These are phyloP conservation scores for Magallana ariakensis DNA, from an alignment of 1,140 invertebrate genomes.

Conservation along the genomic window DNA sequence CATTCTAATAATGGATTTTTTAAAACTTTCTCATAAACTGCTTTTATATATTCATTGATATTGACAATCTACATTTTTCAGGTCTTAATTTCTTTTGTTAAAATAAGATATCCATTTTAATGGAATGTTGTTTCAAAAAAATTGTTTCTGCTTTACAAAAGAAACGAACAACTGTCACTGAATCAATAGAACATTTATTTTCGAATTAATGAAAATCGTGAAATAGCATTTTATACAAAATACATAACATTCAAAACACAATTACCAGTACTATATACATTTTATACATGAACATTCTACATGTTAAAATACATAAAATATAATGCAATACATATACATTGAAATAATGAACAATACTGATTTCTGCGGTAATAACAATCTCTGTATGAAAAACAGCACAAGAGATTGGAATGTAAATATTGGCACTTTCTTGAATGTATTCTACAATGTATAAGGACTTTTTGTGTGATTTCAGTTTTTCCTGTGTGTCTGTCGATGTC, in stretches of 20 bases:
- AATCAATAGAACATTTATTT: not conserved
- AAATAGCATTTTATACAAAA: not conserved
- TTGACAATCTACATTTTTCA: too few species aligned
- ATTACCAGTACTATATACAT: too few species aligned
- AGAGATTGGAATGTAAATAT: not conserved
- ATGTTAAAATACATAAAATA: not conserved
- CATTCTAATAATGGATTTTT: too few species aligned
- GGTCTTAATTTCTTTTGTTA: too few species aligned
- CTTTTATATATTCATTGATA: too few species aligned
- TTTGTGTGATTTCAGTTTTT: not conserved
- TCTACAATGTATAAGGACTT: not conserved
- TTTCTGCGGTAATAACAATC: too few species aligned
- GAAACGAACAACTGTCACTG: not conserved
- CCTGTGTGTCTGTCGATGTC: conserved; percentile 54
- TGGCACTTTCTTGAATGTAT: not conserved
- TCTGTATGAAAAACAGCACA: too few species aligned
- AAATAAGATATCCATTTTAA: too few species aligned
- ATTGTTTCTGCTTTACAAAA: not conserved
- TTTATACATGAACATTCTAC: not conserved
- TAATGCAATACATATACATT: not conserved
- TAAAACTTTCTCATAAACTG: too few species aligned
- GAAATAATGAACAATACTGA: not conserved
- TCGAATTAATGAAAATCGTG: not conserved
- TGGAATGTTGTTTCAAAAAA: not conserved
- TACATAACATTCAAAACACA: not conserved